phyloP scores from a whole-genome alignment of 2,113 vertebrate species.

The Colinus virginianus region DNA sequence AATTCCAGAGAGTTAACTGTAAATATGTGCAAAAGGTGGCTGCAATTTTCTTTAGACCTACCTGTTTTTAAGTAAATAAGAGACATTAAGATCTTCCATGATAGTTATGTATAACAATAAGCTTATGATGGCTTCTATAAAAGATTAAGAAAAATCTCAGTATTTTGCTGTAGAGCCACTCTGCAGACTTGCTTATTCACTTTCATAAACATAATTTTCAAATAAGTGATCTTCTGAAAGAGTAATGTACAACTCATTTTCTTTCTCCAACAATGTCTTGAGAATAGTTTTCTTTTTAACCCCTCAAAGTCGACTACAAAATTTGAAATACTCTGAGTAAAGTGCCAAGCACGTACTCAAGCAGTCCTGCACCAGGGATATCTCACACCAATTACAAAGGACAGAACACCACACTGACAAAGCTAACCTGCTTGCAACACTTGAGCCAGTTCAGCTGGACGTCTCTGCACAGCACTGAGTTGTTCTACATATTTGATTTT shows the following conservation, averaged over 20 bases:
- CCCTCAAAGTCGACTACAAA: background rate
- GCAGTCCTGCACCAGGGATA: rapidly evolving
- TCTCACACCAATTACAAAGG: background rate
- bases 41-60: background rate
- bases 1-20: background rate
- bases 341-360: background rate
- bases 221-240: background rate
- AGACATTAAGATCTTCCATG: background rate
- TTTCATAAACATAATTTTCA: background rate
- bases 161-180: background rate
- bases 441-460: background rate
- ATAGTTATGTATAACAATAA: background rate
- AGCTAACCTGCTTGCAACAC: background rate
- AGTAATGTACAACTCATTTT: background rate
- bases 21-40: background rate
- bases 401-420: background rate
- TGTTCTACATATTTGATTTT: background rate
- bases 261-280: background rate
- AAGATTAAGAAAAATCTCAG: background rate
- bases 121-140: background rate
- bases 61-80: background rate
- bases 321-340: background rate
- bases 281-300: background rate
- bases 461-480: background rate
- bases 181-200: background rate